phyloP scores from a whole-genome alignment of 2,888 invertebrate species.

The Drosophila eohydei region DNA sequence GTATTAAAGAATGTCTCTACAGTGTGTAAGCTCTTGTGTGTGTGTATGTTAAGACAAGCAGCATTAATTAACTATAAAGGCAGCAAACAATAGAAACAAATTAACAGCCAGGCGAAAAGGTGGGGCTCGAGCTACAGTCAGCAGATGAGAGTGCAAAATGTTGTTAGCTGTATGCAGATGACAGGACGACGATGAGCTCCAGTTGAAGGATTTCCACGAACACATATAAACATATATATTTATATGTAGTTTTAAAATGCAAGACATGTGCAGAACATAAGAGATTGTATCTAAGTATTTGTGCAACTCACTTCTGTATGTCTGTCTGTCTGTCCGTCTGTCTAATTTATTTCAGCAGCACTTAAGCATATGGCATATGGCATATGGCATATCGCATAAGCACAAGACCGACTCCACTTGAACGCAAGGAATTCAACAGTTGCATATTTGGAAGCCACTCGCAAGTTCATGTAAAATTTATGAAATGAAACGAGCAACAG shows the following conservation, averaged over 20 bases:
- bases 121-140: neutral
- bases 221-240: conserved; percentile 14
- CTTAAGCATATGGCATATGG: conserved; percentile 19
- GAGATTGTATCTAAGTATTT: conserved; percentile 19
- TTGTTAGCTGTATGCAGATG: conserved; percentile 35
- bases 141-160: conserved; percentile 35
- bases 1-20: conserved; percentile 12
- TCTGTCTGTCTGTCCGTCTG: neutral
- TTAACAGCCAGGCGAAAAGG: conserved; percentile 16
- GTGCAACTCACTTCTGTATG: conserved; percentile 1
- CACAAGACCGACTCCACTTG: neutral
- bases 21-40: neutral
- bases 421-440: conserved; percentile 17
- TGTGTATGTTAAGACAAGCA: conserved; percentile 34
- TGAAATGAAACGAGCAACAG: conserved; percentile 9
- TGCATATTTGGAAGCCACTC: conserved; percentile 19
- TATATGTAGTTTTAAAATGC: conserved; percentile 28
- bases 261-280: conserved; percentile 15
- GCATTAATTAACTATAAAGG: conserved; percentile 49
- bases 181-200: conserved; percentile 15
- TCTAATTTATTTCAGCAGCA: conserved; percentile 23
- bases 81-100: conserved; percentile 45
- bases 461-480: conserved; percentile 27
- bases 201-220: neutral
- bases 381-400: neutral